Base-by-base conservation (phyloP, 2,113 vertebrate genomes). In the Panthera leo region DNA sequence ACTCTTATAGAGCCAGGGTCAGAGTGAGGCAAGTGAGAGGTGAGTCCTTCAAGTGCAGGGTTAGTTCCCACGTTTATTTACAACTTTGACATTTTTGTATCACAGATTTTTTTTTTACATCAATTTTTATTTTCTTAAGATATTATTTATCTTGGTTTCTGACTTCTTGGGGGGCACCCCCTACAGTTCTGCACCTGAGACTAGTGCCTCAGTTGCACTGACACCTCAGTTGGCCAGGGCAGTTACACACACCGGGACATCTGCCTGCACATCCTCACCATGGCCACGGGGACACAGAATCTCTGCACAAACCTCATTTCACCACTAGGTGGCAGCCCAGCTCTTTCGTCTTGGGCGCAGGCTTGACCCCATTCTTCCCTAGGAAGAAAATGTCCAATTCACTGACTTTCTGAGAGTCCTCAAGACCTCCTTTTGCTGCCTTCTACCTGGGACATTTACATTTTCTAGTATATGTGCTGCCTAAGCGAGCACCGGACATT, bases 321-420 rank as follows among this genome's bases (percentile, higher is more conserved):
- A 87, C 95, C 98, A 94, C 94, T 48, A 97, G 97, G 78, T 97
- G 98, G 71, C 98, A 27, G 87, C 53, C 42, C 39, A 71, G 80
- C 70, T 31, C 93, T 86, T 95, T 11, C 18, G 18, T 95, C 63
- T 68, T 14, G 67, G 53, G 13, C 36, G 11, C 34, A n/a, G 79
- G 29, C 36, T 15, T 14, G 27, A 12, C 6, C 45, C 1, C 0
- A 36, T 45, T 31, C n/a, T 82, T 73, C 21, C 15, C 2, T 4
- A 13, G n/a, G 34, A 95, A 85, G 61, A 89, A 95, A 92, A 75
- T 4, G 29, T 53, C 68, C 61, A 71, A 78, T 79, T 84, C 53
- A 14, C 13, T 34, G n/a, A 58, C 19, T 36, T 34, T 71, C 25
- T 21, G 2, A 25, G 29, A 31, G 15, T 45, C 68, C 31, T 95